Conservation (phyloP, 1,140 invertebrate species). For the Eueides isabella region DNA sequence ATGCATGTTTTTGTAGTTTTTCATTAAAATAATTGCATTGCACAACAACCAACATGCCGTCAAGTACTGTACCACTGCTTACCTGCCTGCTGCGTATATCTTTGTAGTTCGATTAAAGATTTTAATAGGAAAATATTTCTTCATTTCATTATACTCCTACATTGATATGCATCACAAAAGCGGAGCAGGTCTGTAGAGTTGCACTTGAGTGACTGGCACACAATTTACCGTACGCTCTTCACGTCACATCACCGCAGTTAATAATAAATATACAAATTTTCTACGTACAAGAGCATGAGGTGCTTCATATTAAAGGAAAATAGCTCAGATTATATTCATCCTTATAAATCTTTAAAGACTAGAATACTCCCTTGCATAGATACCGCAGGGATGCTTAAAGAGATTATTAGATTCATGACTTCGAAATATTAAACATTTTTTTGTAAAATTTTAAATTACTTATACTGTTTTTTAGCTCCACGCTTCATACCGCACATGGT, state of each 20-base stretch:
- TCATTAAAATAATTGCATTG: no score
- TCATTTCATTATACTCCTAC: background rate
- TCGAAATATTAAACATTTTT: background rate
- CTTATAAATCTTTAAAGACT: background rate
- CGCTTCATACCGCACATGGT: no score
- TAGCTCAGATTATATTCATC: constrained; percentile 3
- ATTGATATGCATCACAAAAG: background rate
- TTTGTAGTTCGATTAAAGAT: no score
- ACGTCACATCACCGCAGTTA: background rate
- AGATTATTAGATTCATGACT: background rate
- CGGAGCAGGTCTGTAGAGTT: background rate
- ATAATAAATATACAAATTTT: constrained; percentile 9
- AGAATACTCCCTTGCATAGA: background rate
- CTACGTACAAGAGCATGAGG: background rate
- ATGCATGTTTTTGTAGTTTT: no score
- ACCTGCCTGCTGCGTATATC: no score
- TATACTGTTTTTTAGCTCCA: background rate
- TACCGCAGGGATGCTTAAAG: background rate
- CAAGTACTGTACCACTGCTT: no score
- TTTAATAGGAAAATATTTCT: background rate
- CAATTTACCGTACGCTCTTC: background rate
- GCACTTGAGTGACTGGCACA: background rate
- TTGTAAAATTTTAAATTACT: background rate
- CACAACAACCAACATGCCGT: no score
- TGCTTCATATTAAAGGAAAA: background rate